Evolutionary conservation across 2,113 vertebrate species (phyloP).

Genomic region (Lepidothrix coronata): DNA sequence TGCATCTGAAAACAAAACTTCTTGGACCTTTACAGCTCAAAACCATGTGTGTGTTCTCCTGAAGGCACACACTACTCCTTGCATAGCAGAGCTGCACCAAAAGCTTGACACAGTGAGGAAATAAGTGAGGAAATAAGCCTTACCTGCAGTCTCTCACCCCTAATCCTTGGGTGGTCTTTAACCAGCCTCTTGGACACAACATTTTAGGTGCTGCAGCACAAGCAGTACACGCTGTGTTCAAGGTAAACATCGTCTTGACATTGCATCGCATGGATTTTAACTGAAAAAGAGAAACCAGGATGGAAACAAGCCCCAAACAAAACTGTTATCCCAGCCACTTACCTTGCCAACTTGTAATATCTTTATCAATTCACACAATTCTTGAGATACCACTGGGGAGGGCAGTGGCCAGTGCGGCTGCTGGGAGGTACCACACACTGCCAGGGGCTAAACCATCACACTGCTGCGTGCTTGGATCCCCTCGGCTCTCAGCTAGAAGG

Average conservation of each 20-base stretch:
- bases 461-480: not conserved
- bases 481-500: not conserved
- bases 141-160: slow-evolving; percentile 80
- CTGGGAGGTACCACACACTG: not conserved
- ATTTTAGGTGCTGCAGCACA: slow-evolving; percentile 63
- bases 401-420: not conserved
- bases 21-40: not conserved
- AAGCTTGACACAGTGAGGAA: not conserved
- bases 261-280: slow-evolving; percentile 71
- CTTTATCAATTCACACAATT: not conserved
- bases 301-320: not conserved
- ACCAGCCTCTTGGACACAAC: slow-evolving; percentile 75
- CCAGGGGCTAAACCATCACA: not conserved
- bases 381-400: not conserved
- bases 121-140: not conserved
- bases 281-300: slow-evolving; percentile 18
- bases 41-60: not conserved
- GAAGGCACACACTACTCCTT: not conserved
- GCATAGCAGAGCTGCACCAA: not conserved
- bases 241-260: slow-evolving; percentile 49
- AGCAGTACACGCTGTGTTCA: slow-evolving; percentile 74
- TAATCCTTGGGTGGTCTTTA: not conserved
- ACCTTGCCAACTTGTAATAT: not conserved
- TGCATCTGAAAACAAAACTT: not conserved
- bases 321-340: not conserved